These are phyloP conservation scores for Euproctis similis DNA, from an alignment of 2,888 invertebrate genomes.

Conservation along the genomic window DNA sequence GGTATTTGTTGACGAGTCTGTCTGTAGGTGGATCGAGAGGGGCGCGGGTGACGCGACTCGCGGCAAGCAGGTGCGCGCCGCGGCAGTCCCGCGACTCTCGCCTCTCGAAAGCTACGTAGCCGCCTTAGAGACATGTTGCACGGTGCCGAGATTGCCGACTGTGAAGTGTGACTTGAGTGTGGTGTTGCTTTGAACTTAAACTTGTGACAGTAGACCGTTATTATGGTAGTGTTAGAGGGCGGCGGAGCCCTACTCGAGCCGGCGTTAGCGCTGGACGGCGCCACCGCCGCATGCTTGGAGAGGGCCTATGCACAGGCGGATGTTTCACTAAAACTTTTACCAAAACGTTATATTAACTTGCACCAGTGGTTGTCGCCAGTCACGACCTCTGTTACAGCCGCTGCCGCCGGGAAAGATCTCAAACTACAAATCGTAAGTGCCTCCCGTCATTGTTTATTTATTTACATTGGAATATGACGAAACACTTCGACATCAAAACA, in stretches of 20 bases:
- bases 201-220: slow-evolving; percentile 37
- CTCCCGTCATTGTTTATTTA: slow-evolving; percentile 5
- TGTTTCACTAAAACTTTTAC: slow-evolving; percentile 91
- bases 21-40: slow-evolving; percentile 48
- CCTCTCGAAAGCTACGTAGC: slow-evolving; percentile 48
- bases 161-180: slow-evolving; percentile 52
- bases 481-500: too few relatives aligned
- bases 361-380: slow-evolving; percentile 93
- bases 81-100: slow-evolving; percentile 56
- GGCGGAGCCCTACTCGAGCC: slow-evolving; percentile 69
- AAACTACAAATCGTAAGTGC: slow-evolving; percentile 84
- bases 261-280: slow-evolving; percentile 83
- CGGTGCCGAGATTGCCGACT: slow-evolving; percentile 37
- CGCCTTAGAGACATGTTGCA: slow-evolving; percentile 58
- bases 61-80: slow-evolving; percentile 54
- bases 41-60: slow-evolving; percentile 43
- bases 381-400: slow-evolving; percentile 70
- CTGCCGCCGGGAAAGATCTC: slow-evolving; percentile 83
- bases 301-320: slow-evolving; percentile 87
- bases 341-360: slow-evolving; percentile 92
- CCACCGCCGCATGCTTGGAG: slow-evolving; percentile 82
- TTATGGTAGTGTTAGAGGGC: slow-evolving; percentile 72
- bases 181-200: slow-evolving; percentile 38
- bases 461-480: too few relatives aligned
- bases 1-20: slow-evolving; percentile 64